Conservation (phyloP, 2,113 vertebrate species). For the Planiliza haematocheilus region DNA sequence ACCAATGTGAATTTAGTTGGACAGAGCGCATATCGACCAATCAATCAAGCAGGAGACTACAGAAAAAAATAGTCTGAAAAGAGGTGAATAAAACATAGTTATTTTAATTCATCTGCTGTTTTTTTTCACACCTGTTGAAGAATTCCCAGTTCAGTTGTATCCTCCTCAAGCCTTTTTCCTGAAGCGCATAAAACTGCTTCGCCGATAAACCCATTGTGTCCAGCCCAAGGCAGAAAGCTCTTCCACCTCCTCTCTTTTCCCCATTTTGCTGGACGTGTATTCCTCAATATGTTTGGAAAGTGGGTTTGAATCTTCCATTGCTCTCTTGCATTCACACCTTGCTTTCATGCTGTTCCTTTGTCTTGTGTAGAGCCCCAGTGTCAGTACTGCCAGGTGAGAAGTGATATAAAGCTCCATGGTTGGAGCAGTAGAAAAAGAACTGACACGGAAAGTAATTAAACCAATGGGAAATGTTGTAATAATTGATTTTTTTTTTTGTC, state of each 20-base stretch:
- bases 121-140: constrained; percentile 10
- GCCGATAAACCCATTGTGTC: constrained; percentile 33
- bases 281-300: constrained; percentile 3
- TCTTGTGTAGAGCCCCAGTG: not conserved
- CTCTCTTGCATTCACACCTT: constrained; percentile 12
- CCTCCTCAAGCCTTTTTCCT: constrained; percentile 13
- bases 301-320: constrained; percentile 15
- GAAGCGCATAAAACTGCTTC: constrained; percentile 28
- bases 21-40: no score
- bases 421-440: not conserved
- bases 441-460: constrained; percentile 26
- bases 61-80: not conserved
- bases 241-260: constrained; percentile 30
- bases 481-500: constrained; percentile 10
- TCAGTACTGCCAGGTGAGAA: not conserved
- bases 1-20: no score
- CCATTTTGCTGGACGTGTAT: not conserved
- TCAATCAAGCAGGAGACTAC: no score
- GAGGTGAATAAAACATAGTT: not conserved
- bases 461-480: constrained; percentile 6
- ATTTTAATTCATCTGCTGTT: constrained; percentile 1
- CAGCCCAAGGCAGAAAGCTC: constrained; percentile 1
- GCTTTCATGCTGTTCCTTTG: constrained; percentile 1
- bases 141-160: constrained; percentile 5
- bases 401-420: not conserved